Conservation (phyloP, 2,797 vertebrate species). For the Syncerus caffer region DNA sequence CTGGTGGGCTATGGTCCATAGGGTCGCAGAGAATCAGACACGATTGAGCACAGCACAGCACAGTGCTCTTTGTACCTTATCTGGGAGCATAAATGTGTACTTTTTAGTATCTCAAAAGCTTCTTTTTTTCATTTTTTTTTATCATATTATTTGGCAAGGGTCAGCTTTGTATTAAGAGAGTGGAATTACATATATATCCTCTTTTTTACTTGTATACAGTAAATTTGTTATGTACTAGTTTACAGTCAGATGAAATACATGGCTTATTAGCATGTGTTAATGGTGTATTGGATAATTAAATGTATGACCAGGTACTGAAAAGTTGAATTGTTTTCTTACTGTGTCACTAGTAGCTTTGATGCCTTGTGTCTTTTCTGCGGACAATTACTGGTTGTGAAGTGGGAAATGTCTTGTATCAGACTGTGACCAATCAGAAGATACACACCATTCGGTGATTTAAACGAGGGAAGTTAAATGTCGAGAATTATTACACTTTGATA, state of each 20-base stretch:
- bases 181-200: neutral
- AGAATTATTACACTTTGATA: neutral
- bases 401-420: neutral
- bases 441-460: conserved; percentile 24
- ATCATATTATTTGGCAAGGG: neutral
- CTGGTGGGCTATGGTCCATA: neutral
- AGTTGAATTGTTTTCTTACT: neutral
- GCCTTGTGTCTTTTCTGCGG: neutral
- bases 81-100: neutral
- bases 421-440: neutral
- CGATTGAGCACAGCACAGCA: neutral
- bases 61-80: neutral
- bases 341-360: neutral
- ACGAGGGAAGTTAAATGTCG: neutral
- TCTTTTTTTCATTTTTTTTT: neutral
- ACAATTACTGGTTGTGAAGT: neutral
- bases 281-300: neutral
- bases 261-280: neutral
- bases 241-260: neutral
- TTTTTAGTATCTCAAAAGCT: neutral
- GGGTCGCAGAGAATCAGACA: neutral
- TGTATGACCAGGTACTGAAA: neutral
- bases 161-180: neutral
- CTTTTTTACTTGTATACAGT: neutral
- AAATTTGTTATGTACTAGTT: neutral